Percentiles rank a stretch among this genome's conserved stretches.
These are phyloP conservation scores for Salvator merianae DNA, from an alignment of 2,113 vertebrate species.

Conservation along the genomic window DNA sequence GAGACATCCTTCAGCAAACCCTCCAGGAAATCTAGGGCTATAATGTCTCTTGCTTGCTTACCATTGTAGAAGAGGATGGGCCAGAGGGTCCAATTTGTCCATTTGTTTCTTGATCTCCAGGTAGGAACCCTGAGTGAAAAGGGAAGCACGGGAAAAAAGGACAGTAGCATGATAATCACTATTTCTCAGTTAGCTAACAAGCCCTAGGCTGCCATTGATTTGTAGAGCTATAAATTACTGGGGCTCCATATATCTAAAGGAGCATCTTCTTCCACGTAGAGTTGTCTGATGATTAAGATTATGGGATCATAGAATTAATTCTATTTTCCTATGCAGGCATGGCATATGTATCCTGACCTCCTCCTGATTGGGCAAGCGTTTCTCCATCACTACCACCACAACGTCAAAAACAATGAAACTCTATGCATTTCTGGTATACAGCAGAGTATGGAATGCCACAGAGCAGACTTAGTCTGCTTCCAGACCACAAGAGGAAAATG, in stretches of 20 bases:
- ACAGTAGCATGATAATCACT: neutral
- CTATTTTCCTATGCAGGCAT: neutral
- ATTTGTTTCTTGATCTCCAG: constrained; percentile 99
- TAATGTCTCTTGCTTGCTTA: constrained; percentile 58
- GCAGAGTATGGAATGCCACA: neutral
- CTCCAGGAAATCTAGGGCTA: neutral
- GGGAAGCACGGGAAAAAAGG: neutral
- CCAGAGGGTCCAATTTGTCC: constrained; percentile 96
- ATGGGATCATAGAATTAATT: neutral
- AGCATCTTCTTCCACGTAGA: too few species aligned
- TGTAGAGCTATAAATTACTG: too few species aligned
- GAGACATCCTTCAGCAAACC: neutral
- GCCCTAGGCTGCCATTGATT: too few species aligned
- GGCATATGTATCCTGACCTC: neutral
- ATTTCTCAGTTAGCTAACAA: neutral
- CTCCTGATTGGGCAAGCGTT: neutral
- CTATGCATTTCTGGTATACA: neutral
- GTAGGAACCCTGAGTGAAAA: constrained; percentile 89
- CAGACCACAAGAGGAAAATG: too few species aligned
- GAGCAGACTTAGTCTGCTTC: too few species aligned
- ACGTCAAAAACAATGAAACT: too few species aligned
- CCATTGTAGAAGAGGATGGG: constrained; percentile 96
- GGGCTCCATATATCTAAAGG: too few species aligned
- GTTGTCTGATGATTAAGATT: too few species aligned
- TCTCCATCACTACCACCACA: neutral